phyloP scores from a whole-genome alignment of 2,113 vertebrate species.

The Dolichallabes microphthalmus region DNA sequence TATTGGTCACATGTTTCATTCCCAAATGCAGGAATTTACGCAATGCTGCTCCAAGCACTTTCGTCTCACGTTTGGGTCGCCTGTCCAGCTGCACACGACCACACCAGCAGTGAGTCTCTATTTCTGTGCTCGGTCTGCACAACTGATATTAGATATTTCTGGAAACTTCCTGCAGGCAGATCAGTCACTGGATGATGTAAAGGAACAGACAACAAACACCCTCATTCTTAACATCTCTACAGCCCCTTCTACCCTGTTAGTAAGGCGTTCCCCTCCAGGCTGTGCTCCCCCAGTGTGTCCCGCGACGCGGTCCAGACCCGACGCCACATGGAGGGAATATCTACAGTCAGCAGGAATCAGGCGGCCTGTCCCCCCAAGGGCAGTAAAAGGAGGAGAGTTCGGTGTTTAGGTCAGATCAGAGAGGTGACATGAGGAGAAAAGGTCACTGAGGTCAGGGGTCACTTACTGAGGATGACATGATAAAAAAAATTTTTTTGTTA shows the following conservation, averaged over 20 bases:
- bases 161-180: neutral
- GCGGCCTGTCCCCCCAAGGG: neutral
- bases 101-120: neutral
- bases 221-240: neutral
- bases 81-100: neutral
- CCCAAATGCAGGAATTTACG: neutral
- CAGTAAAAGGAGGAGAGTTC: neutral
- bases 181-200: neutral
- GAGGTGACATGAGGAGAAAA: neutral
- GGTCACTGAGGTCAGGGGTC: neutral
- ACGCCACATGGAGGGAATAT: no score
- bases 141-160: neutral
- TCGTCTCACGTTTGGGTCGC: neutral
- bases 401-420: neutral
- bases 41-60: neutral
- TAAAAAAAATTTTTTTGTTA: neutral
- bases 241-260: neutral
- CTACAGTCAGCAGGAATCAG: neutral
- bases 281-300: neutral
- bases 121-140: neutral
- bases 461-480: neutral
- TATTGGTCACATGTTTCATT: neutral
- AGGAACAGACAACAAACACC: neutral
- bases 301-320: neutral
- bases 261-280: neutral